phyloP scores from a whole-genome alignment of 1,140 invertebrate genomes.

The Platyscapa corneri region DNA sequence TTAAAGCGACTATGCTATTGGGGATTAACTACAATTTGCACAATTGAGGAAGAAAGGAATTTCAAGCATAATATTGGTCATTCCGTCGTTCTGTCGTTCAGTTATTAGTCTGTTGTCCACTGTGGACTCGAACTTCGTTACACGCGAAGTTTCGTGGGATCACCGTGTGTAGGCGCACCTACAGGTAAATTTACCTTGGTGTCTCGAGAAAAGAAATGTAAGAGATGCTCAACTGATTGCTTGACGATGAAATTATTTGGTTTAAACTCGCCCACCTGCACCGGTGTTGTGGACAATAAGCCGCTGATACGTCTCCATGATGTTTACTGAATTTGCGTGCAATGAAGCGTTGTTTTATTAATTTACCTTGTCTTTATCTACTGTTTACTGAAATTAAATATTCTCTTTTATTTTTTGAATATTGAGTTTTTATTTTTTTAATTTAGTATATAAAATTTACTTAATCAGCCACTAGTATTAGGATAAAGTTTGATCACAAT shows the following conservation, averaged over 20 bases:
- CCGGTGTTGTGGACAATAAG: no score
- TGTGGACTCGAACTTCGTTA: neutral
- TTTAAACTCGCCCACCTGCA: no score
- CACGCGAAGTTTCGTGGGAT: neutral
- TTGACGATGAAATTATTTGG: slow-evolving; percentile 59
- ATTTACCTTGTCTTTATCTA: neutral
- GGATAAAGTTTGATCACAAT: neutral
- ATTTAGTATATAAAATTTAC: neutral
- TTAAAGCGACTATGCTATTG: neutral
- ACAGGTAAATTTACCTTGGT: neutral
- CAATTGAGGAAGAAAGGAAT: neutral
- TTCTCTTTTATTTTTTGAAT: no score
- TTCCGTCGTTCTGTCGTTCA: no score
- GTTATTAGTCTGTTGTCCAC: slow-evolving; percentile 54
- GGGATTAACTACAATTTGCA: neutral
- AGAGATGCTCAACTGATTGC: slow-evolving; percentile 55
- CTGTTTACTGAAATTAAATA: neutral
- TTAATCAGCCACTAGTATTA: no score
- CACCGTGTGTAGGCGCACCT: slow-evolving; percentile 20
- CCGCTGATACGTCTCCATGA: no score
- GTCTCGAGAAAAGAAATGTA: no score
- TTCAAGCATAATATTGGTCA: slow-evolving; percentile 24
- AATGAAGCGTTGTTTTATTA: neutral
- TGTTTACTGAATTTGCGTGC: neutral
- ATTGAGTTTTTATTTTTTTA: no score